Base-by-base conservation (phyloP, 2,113 vertebrate species). In the Misgurnus mizolepis region DNA sequence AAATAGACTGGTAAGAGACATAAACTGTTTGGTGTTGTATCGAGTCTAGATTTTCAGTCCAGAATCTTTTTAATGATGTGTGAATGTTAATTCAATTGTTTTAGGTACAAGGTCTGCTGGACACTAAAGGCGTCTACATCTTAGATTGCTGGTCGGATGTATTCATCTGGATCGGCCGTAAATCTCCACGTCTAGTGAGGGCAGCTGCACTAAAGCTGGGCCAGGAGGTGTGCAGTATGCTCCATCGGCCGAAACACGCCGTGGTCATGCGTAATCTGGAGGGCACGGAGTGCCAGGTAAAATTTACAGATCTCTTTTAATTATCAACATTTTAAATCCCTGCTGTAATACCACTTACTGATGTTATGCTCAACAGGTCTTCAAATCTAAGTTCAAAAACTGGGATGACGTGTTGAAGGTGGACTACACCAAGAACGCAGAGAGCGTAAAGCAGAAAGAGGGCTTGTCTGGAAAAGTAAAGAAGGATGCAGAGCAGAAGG, bases 351-450 rank as follows among this genome's bases (percentile, higher is more conserved):
- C 11, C 5, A 15, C 1, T 3, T 6, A n/a, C 3, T 60, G 17
- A 8, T 68, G 14, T 68, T n/a, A 41, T 40, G 6, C 49, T 58
- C 41, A 64, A 53, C 75, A 99, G 98, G 95, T 99, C 81, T 98
- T 96, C 86, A 99, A 99, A 82, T 97, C 98, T 80, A 99, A 95
- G 86, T 99, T 99, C 89, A 98, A 96, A 92, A 98, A 99, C 81
- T 99, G 98, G 98, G 98, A 99, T 0, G 98, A 99, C 0, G 98
- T 99, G 58, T 82, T 99, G 86, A 95, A 91, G 0, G 98, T 99
- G 83, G 98, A 99, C 84, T 99, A 99, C 89, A 99, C 97, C 39
- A 93, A 96, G 83, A 98, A 96, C 0, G 97, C 97, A 0, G 97
- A 99, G 87, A 93, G 91, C 0, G 95, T 99, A 53, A 90, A 95